Conservation (phyloP, 2,113 vertebrate species). For the Oryzias curvinotus region DNA sequence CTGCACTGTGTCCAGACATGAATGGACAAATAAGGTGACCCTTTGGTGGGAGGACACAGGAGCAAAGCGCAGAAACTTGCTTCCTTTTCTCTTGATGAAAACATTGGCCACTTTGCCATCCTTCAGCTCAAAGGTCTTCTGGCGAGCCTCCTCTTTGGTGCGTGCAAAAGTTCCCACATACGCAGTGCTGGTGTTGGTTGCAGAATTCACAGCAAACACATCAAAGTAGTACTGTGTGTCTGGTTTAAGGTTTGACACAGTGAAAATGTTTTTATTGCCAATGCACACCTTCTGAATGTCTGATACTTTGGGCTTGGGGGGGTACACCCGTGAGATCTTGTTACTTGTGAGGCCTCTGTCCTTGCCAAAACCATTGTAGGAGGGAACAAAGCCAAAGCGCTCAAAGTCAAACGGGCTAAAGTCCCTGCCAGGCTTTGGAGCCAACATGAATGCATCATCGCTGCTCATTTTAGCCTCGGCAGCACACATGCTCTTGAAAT, state of each 20-base stretch:
- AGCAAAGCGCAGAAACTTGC: slow-evolving; percentile 90
- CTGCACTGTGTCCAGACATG: slow-evolving; percentile 88
- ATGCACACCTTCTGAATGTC: slow-evolving; percentile 92
- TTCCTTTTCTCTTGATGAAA: slow-evolving; percentile 90
- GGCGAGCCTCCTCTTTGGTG: slow-evolving; percentile 91
- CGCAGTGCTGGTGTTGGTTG: slow-evolving; percentile 90
- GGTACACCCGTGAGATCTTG: slow-evolving; percentile 78
- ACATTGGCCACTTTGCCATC: slow-evolving; percentile 91
- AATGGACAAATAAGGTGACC: slow-evolving; percentile 88
- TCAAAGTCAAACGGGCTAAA: slow-evolving; percentile 96
- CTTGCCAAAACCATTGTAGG: slow-evolving; percentile 79
- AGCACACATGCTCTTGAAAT: slow-evolving; percentile 97
- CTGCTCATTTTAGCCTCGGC: slow-evolving; percentile 87
- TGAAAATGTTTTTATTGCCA: slow-evolving; percentile 95
- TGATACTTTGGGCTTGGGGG: slow-evolving; percentile 72
- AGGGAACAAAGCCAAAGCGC: slow-evolving; percentile 89
- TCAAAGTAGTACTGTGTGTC: slow-evolving; percentile 98
- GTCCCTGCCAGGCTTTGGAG: slow-evolving; percentile 91
- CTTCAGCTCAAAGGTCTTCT: slow-evolving; percentile 92
- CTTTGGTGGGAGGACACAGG: slow-evolving; percentile 94
- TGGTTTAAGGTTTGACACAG: slow-evolving; percentile 90
- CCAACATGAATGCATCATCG: slow-evolving; percentile 90
- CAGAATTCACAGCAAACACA: slow-evolving; percentile 88
- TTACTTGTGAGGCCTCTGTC: slow-evolving; percentile 76
- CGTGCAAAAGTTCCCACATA: slow-evolving; percentile 95